These are phyloP conservation scores for Microctonus aethiopoides DNA, from an alignment of 2,888 invertebrate genomes.

Conservation along the genomic window DNA sequence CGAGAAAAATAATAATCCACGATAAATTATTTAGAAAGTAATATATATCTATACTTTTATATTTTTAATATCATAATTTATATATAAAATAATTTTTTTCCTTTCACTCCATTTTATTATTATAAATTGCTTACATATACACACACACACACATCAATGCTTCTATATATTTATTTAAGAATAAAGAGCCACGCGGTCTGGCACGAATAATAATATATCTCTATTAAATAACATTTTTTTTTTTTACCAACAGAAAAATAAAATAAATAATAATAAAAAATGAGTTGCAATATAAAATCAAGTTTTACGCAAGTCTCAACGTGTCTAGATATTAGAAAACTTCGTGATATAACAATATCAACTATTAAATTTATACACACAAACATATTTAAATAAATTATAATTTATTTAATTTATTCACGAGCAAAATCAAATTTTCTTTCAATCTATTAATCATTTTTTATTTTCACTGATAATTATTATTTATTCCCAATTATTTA, in stretches of 20 bases:
- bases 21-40: not conserved
- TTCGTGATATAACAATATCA: too few species aligned
- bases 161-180: not conserved
- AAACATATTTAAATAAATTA: not conserved
- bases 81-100: not conserved
- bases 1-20: not conserved
- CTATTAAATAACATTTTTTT: not conserved
- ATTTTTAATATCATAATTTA: not conserved
- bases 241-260: not conserved
- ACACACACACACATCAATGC: not conserved
- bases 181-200: constrained; percentile 1
- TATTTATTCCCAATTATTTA: too few species aligned
- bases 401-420: not conserved
- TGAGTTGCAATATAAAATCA: not conserved
- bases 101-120: not conserved
- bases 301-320: not conserved
- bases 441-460: not conserved
- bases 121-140: not conserved
- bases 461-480: not conserved
- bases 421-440: not conserved
- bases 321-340: not conserved
- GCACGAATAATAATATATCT: not conserved
- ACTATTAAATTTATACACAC: not conserved
- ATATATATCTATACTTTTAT: not conserved
- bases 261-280: not conserved